Conservation (phyloP, 2,888 invertebrate species). For the Cerastis rubricosa region DNA sequence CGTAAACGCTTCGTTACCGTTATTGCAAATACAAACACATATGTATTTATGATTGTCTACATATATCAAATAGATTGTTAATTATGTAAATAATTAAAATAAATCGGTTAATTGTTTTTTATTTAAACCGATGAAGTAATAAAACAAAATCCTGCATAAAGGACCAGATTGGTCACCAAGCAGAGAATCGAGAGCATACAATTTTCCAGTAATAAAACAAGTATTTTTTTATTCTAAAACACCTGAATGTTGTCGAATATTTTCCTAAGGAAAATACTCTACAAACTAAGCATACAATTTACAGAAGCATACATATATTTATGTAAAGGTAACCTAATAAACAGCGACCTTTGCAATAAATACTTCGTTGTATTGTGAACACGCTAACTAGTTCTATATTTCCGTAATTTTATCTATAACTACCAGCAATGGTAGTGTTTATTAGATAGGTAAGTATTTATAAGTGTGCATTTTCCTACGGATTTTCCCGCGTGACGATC, state of each 20-base stretch:
- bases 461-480: slow-evolving; percentile 15
- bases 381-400: not conserved
- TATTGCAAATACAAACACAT: not conserved
- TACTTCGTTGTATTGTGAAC: not conserved
- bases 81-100: not conserved
- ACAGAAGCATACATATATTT: not conserved
- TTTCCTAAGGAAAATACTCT: not conserved
- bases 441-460: slow-evolving; percentile 12
- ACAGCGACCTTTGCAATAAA: not conserved
- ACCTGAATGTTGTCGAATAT: not conserved
- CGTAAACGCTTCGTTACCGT: not conserved
- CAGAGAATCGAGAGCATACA: no score
- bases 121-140: not conserved
- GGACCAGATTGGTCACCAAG: not conserved
- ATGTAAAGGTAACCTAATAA: not conserved
- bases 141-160: not conserved
- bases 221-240: not conserved
- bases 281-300: no score
- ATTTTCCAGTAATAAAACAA: not conserved
- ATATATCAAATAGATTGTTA: not conserved
- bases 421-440: slow-evolving; percentile 8
- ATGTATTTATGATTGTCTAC: not conserved
- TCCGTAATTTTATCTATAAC: not conserved
- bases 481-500: slow-evolving; percentile 29
- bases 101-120: no score